Percentiles rank a stretch among this genome's conserved stretches.
Evolutionary conservation across 2,797 vertebrate species (phyloP).

Genomic region (Lerista edwardsae): DNA sequence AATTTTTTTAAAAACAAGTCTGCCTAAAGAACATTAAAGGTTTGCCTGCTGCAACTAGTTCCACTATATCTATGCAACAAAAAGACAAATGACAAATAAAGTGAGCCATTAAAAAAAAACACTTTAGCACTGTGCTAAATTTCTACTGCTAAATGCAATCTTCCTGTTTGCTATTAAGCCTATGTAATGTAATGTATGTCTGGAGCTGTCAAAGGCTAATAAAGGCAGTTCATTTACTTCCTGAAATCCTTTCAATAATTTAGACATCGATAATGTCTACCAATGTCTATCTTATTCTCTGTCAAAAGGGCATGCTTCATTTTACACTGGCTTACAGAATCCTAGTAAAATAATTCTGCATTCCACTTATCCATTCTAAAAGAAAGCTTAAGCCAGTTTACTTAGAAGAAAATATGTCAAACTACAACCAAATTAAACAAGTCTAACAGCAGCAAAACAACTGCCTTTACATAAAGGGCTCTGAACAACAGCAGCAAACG

Average conservation of each 20-base stretch:
- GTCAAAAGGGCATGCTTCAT: not conserved
- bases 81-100: slow-evolving; percentile 7
- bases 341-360: not conserved
- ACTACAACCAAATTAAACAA: too few species aligned
- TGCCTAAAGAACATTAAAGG: not conserved
- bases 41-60: slow-evolving; percentile 5
- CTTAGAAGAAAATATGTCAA: too few species aligned
- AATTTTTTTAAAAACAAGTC: too few species aligned
- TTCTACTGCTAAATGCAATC: not conserved
- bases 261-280: not conserved
- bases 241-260: slow-evolving; percentile 13
- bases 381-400: too few species aligned
- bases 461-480: too few species aligned
- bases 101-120: not conserved
- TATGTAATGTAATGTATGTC: not conserved
- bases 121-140: not conserved
- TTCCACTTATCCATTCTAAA: too few species aligned
- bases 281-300: not conserved
- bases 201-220: slow-evolving; percentile 3
- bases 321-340: not conserved
- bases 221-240: slow-evolving; percentile 14
- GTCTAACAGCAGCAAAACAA: too few species aligned
- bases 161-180: not conserved
- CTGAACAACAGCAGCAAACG: too few species aligned
- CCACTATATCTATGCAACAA: not conserved